A percentile compares a stretch with the other conserved stretches of the same genome.
phyloP scores from a whole-genome alignment of 1,140 invertebrate species.

The Rhyacophila brunnea region DNA sequence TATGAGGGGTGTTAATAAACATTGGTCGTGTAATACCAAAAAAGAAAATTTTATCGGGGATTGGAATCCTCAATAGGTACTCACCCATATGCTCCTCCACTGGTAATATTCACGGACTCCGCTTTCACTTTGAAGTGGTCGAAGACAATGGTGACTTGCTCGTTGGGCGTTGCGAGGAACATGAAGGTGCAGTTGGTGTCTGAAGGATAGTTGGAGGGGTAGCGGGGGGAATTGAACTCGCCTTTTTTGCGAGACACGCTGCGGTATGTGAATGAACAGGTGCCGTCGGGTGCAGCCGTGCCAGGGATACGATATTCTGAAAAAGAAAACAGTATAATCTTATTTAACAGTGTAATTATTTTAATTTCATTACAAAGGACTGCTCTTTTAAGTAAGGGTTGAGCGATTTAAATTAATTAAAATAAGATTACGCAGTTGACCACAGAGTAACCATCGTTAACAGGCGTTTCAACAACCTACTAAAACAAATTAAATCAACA shows the following conservation, averaged over 20 bases:
- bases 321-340: too few species aligned
- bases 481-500: too few species aligned
- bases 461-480: too few species aligned
- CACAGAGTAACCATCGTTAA: too few species aligned
- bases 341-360: too few species aligned
- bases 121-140: conserved; percentile 83
- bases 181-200: conserved; percentile 90
- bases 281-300: conserved; percentile 84
- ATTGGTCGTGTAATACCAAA: too few species aligned
- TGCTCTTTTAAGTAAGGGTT: too few species aligned
- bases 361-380: too few species aligned
- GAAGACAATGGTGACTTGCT: conserved; percentile 90
- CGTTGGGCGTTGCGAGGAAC: conserved; percentile 80
- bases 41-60: too few species aligned
- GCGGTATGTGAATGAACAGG: conserved; percentile 87
- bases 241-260: conserved; percentile 83
- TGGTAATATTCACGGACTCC: conserved; percentile 40
- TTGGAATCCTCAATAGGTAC: conserved; percentile 18
- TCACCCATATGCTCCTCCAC: conserved; percentile 61
- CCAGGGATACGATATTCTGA: conserved; percentile 91
- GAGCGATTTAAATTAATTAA: too few species aligned
- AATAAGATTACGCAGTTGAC: too few species aligned
- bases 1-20: too few species aligned
- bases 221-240: conserved; percentile 92
- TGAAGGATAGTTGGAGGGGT: conserved; percentile 93